These are phyloP conservation scores for Dusona sp. DNA, from an alignment of 2,888 invertebrate species.

Conservation along the genomic window DNA sequence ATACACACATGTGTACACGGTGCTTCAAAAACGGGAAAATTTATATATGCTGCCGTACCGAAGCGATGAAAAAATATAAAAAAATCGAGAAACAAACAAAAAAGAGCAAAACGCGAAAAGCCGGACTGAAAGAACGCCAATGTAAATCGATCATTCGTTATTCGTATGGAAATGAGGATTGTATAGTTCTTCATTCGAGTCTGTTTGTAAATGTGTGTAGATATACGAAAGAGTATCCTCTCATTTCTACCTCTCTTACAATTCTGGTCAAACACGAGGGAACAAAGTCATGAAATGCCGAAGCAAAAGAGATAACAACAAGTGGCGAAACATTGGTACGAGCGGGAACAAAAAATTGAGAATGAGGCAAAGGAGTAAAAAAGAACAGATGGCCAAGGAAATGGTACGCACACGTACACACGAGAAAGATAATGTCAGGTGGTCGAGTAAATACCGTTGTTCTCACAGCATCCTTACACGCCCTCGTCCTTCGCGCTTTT, in stretches of 20 bases:
- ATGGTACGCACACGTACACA: neutral
- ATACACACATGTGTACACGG: neutral
- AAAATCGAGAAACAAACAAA: neutral
- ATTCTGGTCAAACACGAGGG: slow-evolving; percentile 33
- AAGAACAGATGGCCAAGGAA: slow-evolving; percentile 14
- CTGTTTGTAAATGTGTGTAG: neutral
- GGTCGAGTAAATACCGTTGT: slow-evolving; percentile 49
- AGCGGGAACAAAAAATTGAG: slow-evolving; percentile 50
- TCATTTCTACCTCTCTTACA: slow-evolving; percentile 36
- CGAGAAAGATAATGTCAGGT: slow-evolving; percentile 26
- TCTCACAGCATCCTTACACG: slow-evolving; percentile 30
- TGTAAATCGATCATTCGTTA: slow-evolving; percentile 65
- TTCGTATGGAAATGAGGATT: slow-evolving; percentile 64
- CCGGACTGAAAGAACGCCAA: slow-evolving; percentile 40
- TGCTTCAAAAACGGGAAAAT: neutral
- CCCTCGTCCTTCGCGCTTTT: slow-evolving; percentile 31
- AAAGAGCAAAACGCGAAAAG: slow-evolving; percentile 20
- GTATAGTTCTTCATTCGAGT: neutral
- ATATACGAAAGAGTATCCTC: slow-evolving; percentile 5
- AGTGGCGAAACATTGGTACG: slow-evolving; percentile 51
- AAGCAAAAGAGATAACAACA: slow-evolving; percentile 44
- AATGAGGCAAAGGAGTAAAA: slow-evolving; percentile 24
- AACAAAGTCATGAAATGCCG: slow-evolving; percentile 46
- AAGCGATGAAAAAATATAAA: slow-evolving; percentile 1
- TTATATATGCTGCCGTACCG: neutral